These are phyloP conservation scores for Sorex fumeus DNA, from an alignment of 2,113 vertebrate genomes.

Conservation along the genomic window DNA sequence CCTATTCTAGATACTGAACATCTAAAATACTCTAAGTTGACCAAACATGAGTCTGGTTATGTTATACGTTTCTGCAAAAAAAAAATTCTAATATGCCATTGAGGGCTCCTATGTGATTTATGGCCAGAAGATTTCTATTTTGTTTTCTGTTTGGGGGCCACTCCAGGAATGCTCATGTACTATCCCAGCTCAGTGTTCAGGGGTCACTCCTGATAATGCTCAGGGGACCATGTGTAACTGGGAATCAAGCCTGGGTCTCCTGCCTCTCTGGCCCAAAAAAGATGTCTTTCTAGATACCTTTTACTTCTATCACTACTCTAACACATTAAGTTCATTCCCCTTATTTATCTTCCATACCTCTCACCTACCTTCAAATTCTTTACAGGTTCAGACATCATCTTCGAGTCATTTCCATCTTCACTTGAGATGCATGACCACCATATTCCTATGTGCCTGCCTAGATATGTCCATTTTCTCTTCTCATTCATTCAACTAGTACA, in stretches of 20 bases:
- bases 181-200: background rate
- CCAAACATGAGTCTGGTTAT: background rate
- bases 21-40: background rate
- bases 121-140: background rate
- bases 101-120: background rate
- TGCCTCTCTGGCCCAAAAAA: too few species aligned
- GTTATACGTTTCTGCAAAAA: conserved; percentile 40
- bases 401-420: background rate
- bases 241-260: too few species aligned
- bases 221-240: too few species aligned
- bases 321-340: background rate
- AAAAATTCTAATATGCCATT: background rate
- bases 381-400: background rate
- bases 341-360: background rate
- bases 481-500: background rate
- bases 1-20: background rate
- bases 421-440: background rate
- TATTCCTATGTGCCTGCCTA: background rate
- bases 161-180: background rate
- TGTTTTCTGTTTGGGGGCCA: too few species aligned
- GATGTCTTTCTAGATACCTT: background rate
- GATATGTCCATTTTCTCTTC: background rate
- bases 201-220: too few species aligned
- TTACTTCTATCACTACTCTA: background rate
- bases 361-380: background rate